phyloP scores from a whole-genome alignment of 2,113 vertebrate genomes.

The Nansenia antarctica region DNA sequence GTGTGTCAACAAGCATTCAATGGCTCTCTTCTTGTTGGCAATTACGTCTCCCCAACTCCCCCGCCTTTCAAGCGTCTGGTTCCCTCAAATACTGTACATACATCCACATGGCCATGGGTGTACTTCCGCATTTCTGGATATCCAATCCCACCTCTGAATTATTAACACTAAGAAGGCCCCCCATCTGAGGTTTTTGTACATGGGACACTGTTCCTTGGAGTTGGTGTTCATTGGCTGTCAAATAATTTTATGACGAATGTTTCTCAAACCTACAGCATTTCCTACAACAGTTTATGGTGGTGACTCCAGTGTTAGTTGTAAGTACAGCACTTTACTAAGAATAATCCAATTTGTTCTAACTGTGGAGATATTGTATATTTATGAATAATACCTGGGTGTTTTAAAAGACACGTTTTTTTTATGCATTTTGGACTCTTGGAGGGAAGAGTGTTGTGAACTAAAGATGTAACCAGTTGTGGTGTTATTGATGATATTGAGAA shows the following conservation, averaged over 20 bases:
- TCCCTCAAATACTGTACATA: conserved; percentile 48
- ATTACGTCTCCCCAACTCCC: neutral
- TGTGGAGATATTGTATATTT: no score
- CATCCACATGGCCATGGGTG: conserved; percentile 40
- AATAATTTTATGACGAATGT: neutral
- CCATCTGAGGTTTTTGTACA: conserved; percentile 61
- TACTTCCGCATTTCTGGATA: conserved; percentile 65
- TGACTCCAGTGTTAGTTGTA: neutral
- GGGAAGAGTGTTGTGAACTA: neutral
- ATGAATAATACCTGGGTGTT: neutral
- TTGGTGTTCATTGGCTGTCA: conserved; percentile 43
- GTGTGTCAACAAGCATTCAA: conserved; percentile 5
- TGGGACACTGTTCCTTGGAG: conserved; percentile 55
- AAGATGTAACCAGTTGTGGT: no score
- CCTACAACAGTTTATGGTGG: neutral
- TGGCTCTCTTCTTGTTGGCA: conserved; percentile 1
- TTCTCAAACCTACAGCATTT: neutral
- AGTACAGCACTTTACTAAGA: neutral
- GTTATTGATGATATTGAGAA: no score
- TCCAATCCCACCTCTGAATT: conserved; percentile 72
- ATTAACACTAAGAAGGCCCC: conserved; percentile 71
- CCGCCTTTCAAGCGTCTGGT: conserved; percentile 12
- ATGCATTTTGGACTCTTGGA: no score
- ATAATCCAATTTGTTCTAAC: no score
- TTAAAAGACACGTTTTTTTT: neutral